Evolutionary conservation across 2,797 vertebrate species (phyloP).

Genomic region (Margarornis squamiger): DNA sequence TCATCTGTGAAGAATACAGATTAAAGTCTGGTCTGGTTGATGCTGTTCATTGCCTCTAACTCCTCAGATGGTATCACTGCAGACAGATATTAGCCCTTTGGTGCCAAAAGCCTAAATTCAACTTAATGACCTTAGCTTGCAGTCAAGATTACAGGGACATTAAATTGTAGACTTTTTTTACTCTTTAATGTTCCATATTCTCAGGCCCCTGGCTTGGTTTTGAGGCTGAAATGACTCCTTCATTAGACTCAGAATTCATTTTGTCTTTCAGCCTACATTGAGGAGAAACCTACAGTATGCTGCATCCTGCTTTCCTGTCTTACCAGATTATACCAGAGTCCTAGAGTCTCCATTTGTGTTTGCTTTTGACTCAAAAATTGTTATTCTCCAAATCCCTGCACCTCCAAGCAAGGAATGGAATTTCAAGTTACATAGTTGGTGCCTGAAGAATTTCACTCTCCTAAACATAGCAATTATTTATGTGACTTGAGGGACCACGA

Average conservation of each 20-base stretch:
- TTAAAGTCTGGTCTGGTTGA: neutral
- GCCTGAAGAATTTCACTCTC: conserved; percentile 14
- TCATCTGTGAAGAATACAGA: neutral
- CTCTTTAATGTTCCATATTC: neutral
- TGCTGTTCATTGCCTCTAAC: neutral
- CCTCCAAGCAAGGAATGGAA: conserved; percentile 13
- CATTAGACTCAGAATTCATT: neutral
- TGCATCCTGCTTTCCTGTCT: neutral
- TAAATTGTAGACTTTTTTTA: neutral
- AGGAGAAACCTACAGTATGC: neutral
- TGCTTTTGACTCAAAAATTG: neutral
- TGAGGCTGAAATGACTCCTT: neutral
- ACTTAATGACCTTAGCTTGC: neutral
- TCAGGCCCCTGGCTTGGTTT: neutral
- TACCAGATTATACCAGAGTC: neutral
- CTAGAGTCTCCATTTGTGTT: neutral
- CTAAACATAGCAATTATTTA: conserved; percentile 9
- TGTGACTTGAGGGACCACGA: neutral
- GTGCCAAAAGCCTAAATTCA: conserved; percentile 14
- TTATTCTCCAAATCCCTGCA: neutral
- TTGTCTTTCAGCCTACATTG: neutral
- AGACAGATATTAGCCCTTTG: neutral
- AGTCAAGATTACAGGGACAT: neutral
- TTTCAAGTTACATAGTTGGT: neutral
- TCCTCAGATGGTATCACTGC: neutral